These are phyloP conservation scores for Elmis aenea DNA, from an alignment of 2,888 invertebrate species.

Conservation along the genomic window DNA sequence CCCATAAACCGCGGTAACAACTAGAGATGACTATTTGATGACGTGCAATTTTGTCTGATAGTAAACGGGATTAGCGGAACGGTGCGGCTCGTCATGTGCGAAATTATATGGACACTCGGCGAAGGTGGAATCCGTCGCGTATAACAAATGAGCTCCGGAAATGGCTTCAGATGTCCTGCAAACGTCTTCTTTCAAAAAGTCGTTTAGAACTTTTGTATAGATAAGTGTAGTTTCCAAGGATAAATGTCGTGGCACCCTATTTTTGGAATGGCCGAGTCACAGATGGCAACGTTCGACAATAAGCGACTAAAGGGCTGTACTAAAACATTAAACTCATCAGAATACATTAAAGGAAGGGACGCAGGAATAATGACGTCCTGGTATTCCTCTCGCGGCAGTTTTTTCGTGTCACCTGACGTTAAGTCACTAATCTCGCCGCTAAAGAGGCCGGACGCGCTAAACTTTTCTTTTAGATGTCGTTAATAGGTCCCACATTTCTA, in stretches of 20 bases:
- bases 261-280: conserved; percentile 20
- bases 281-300: conserved; percentile 9
- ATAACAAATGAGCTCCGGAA: conserved; percentile 20
- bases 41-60: too few relatives aligned
- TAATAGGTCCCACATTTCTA: background rate
- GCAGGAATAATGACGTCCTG: conserved; percentile 5
- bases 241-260: conserved; percentile 23
- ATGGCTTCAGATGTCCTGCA: conserved; percentile 19
- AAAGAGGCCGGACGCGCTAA: conserved; percentile 2
- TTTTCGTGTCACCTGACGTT: conserved; percentile 3
- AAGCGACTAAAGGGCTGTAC: conserved; percentile 3
- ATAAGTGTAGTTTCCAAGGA: conserved; percentile 21
- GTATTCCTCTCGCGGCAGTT: conserved; percentile 1
- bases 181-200: conserved; percentile 25
- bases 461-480: background rate
- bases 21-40: conserved; percentile 14
- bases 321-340: conserved; percentile 13
- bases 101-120: conserved; percentile 21
- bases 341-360: conserved; percentile 18
- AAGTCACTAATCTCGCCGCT: conserved; percentile 7
- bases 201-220: conserved; percentile 25
- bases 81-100: too few relatives aligned
- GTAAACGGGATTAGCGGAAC: too few relatives aligned
- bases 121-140: conserved; percentile 28
- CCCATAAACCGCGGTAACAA: conserved; percentile 11